phyloP scores from a whole-genome alignment of 2,113 vertebrate species.

The Macroglossus sobrinus region DNA sequence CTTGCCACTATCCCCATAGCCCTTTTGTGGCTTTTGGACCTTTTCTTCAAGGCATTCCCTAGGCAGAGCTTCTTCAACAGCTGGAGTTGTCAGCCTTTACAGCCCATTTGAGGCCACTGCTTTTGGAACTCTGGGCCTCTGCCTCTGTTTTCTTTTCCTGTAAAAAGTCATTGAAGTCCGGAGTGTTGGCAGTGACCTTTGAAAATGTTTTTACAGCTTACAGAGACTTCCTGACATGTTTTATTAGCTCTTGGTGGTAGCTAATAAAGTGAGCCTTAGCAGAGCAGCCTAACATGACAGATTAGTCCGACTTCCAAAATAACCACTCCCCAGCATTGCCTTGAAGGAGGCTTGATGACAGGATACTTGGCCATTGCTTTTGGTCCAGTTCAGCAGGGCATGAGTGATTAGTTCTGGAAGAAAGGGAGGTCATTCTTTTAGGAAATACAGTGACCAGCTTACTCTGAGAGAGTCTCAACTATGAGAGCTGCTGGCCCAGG shows the following conservation, averaged over 20 bases:
- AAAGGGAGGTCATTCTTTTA: not conserved
- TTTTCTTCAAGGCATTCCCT: not conserved
- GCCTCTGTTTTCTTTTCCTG: constrained; percentile 73
- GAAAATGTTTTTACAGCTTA: constrained; percentile 75
- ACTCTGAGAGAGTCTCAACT: not conserved
- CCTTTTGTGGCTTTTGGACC: not conserved
- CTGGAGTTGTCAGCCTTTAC: not conserved
- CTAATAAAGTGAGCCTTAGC: constrained; percentile 64
- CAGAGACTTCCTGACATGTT: constrained; percentile 72
- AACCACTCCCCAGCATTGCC: not conserved
- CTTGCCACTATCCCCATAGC: not conserved
- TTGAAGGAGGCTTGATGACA: constrained; percentile 15
- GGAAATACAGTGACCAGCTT: not conserved
- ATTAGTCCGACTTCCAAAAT: constrained; percentile 47
- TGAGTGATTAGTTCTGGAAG: not conserved
- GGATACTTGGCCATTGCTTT: not conserved
- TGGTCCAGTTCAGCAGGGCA: not conserved
- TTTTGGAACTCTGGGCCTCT: constrained; percentile 8
- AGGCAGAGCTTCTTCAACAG: not conserved
- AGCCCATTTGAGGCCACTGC: not conserved
- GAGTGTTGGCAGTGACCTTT: constrained; percentile 71
- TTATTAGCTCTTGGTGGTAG: constrained; percentile 73
- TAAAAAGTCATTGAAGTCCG: constrained; percentile 58
- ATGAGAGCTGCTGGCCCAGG: not conserved
- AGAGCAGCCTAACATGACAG: constrained; percentile 44